These are phyloP conservation scores for Mesochorus sp. DNA, from an alignment of 2,888 invertebrate species.

Conservation along the genomic window DNA sequence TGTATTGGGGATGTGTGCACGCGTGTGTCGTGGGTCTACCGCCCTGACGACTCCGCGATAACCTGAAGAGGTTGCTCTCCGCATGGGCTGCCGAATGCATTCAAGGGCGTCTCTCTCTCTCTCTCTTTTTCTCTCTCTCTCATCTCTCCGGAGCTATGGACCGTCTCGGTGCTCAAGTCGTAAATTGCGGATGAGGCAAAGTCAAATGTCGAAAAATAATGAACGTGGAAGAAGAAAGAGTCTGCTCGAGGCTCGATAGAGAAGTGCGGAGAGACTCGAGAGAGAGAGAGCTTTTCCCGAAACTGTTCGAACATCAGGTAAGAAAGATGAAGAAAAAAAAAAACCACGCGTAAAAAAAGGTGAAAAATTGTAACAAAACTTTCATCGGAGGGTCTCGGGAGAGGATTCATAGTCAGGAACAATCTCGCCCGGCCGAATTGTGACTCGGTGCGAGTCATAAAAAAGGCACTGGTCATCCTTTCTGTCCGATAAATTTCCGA, in stretches of 20 bases:
- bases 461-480: conserved; percentile 34
- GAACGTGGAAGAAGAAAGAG: conserved; percentile 22
- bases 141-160: conserved; percentile 9
- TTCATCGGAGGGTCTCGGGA: neutral
- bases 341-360: conserved; percentile 34
- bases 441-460: conserved; percentile 23
- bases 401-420: conserved; percentile 11
- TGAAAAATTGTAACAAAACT: conserved; percentile 52
- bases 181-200: conserved; percentile 60
- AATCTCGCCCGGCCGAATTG: conserved; percentile 10
- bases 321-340: conserved; percentile 17
- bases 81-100: conserved; percentile 57
- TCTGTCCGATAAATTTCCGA: conserved; percentile 22
- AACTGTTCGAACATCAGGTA: conserved; percentile 47
- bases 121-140: conserved; percentile 26
- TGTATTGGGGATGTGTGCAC: conserved; percentile 35
- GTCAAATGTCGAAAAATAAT: conserved; percentile 53
- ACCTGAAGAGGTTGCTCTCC: conserved; percentile 56
- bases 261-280: too few species aligned
- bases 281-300: conserved; percentile 35
- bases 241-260: conserved; percentile 3
- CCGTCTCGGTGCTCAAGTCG: conserved; percentile 46
- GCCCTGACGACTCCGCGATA: conserved; percentile 71
- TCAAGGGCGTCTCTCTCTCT: conserved; percentile 44
- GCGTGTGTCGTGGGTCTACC: conserved; percentile 71